Base-by-base conservation (phyloP, 2,113 vertebrate species). In the Larimichthys crocea region DNA sequence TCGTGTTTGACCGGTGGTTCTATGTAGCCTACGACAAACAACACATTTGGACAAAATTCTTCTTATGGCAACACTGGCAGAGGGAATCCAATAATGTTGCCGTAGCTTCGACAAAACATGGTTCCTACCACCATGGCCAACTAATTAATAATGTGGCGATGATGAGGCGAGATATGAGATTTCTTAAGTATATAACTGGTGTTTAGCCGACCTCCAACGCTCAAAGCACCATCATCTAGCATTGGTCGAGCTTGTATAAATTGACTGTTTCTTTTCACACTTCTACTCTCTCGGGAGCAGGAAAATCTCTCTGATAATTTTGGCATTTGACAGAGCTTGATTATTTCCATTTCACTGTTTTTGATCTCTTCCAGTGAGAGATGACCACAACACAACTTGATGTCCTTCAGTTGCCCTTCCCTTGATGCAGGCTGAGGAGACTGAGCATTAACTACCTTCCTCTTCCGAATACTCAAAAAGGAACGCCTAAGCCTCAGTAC, bases 1-100 rank as follows among this genome's bases (percentile, higher is more conserved):
- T 83, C 24, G 76, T n/a, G n/a, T n/a, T 44, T 57, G 55, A 31
- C 69, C 69, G 17, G 15, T 15, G 17, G 44, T 8, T 24, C 63
- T n/a, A 65, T 65, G 63, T 10, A 10, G 44, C 22, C 50, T 19
- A 19, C 14, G n/a, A 24, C 22, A 42, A 2, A 65, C 63, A 65
- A 17, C 48, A 49, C 48, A 49, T 49, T 2, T 49, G 48, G 16
- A 49, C 2, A 49, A 2, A 5, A 49, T 49, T 2, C 16, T 17
- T 6, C 48, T 19, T 17, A 49, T 49, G 42, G 63, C 20, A 16
- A 48, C 63, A 26, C 42, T 26, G 35, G 61, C 61, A 50, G 48
- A 50, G 2, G 48, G 48, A 19, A 50, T 50, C 48, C 48, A 50
- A 50, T 17, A 50, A 5, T 0, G 16, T 50, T 50, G 16, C 7